A percentile compares a stretch with the other conserved stretches of the same genome.
Conservation (phyloP, 2,113 vertebrate species). For the Sebastes fasciatus region DNA sequence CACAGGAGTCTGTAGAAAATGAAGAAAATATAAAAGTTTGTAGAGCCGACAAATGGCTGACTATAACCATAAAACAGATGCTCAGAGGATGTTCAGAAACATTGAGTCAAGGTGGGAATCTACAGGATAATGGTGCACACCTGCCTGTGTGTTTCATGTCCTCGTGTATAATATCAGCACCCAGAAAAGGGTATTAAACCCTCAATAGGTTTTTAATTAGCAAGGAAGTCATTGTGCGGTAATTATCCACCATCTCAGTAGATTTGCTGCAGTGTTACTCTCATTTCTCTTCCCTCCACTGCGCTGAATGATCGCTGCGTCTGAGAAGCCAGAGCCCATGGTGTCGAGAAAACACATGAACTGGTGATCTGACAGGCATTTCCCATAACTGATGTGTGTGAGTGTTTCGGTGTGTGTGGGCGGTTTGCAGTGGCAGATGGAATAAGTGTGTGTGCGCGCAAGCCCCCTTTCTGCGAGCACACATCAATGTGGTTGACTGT, state of each 20-base stretch:
- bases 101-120: background rate
- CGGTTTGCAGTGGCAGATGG: constrained; percentile 45
- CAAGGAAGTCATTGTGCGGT: constrained; percentile 56
- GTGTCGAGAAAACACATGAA: constrained; percentile 56
- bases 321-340: constrained; percentile 35
- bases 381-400: constrained; percentile 51
- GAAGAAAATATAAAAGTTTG: constrained; percentile 11
- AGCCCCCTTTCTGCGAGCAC: constrained; percentile 41
- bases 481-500: constrained; percentile 56
- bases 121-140: background rate
- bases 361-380: constrained; percentile 56
- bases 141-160: constrained; percentile 17
- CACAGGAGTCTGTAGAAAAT: background rate
- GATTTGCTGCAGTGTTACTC: constrained; percentile 42
- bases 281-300: constrained; percentile 47
- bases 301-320: constrained; percentile 33
- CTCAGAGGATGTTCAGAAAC: background rate
- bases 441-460: constrained; percentile 31
- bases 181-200: constrained; percentile 41
- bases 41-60: background rate
- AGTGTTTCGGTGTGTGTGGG: constrained; percentile 66
- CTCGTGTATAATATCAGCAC: constrained; percentile 31
- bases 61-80: constrained; percentile 1
- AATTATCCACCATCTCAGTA: constrained; percentile 55
- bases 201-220: constrained; percentile 66